Base-by-base conservation (phyloP, 2,797 vertebrate species). In the Hydrolagus colliei region DNA sequence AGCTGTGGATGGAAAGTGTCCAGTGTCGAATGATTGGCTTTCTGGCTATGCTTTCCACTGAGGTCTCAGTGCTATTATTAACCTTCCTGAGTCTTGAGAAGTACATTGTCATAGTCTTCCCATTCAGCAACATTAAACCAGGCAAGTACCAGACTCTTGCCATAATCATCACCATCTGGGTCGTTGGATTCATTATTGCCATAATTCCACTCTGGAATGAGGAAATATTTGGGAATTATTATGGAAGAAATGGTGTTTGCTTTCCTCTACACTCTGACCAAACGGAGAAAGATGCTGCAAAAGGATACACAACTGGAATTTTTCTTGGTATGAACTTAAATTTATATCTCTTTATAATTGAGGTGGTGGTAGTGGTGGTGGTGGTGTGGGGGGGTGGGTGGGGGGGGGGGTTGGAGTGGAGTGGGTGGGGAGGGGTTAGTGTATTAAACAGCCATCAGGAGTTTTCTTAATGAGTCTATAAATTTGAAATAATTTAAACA, bases 1-100 rank as follows among this genome's bases (percentile, higher is more conserved):
- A 96, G 79, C 86, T 94, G 18, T 96, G 95, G 95, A 96, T 94
- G 91, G 95, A 95, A 88, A 96, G 93, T 9, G 73, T 91, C 0
- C 92, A 92, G 35, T 96, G 94, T 87, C 89, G 87, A 10, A 94
- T 93, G 75, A 93, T 94, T 22, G 96, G 93, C 2, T 94, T 95
- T 87, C 89, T 96, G 65, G 92, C 95, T 88, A 94, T 95, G 94
- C 89, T 96, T 3, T 95, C 95, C 79, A 94, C 94, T 0, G 95
- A 97, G 87, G 94, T 95, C 32, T 96, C 94, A 0, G 94, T 96
- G 16, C 92, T 96, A 2, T 89, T 96, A 52, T 90, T 97, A 85
- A 96, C 93, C 0, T 96, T 96, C 89, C 90, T 97, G 89, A 97
- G 95, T 0, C 72, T 96, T 90, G 95, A 96, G 90, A 97, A 96